A percentile compares a stretch with the other conserved stretches of the same genome.
phyloP scores from a whole-genome alignment of 2,888 invertebrate species.

The Reticulitermes lucifugus region DNA sequence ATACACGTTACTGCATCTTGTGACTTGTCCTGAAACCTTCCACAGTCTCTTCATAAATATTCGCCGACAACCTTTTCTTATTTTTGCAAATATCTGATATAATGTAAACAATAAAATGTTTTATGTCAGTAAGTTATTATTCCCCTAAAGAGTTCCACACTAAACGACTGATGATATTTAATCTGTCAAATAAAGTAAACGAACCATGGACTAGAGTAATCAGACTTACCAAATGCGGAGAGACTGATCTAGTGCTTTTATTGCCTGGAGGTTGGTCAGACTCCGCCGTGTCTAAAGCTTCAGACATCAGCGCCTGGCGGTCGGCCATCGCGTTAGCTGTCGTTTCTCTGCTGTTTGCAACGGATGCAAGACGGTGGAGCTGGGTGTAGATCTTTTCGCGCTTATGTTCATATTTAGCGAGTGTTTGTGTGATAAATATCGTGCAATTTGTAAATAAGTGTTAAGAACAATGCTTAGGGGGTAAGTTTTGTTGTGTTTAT shows the following conservation, averaged over 20 bases:
- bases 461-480: not conserved
- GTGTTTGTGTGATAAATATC: constrained; percentile 18
- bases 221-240: not conserved
- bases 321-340: constrained; percentile 32
- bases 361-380: not conserved
- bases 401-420: not conserved
- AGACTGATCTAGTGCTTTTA: constrained; percentile 7
- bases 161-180: too few species aligned
- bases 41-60: too few species aligned
- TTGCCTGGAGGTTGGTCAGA: not conserved
- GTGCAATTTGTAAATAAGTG: not conserved
- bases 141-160: too few species aligned
- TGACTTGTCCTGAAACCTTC: too few species aligned
- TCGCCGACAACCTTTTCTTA: too few species aligned
- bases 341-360: constrained; percentile 28
- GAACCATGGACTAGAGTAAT: too few species aligned
- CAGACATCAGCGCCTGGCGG: constrained; percentile 38
- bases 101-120: too few species aligned
- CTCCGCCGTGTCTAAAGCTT: not conserved
- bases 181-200: too few species aligned
- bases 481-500: constrained; percentile 12
- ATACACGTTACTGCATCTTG: too few species aligned
- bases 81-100: too few species aligned
- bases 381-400: not conserved
- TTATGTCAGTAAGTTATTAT: too few species aligned